These are phyloP conservation scores for Eira barbara DNA, from an alignment of 2,113 vertebrate genomes.

Conservation along the genomic window DNA sequence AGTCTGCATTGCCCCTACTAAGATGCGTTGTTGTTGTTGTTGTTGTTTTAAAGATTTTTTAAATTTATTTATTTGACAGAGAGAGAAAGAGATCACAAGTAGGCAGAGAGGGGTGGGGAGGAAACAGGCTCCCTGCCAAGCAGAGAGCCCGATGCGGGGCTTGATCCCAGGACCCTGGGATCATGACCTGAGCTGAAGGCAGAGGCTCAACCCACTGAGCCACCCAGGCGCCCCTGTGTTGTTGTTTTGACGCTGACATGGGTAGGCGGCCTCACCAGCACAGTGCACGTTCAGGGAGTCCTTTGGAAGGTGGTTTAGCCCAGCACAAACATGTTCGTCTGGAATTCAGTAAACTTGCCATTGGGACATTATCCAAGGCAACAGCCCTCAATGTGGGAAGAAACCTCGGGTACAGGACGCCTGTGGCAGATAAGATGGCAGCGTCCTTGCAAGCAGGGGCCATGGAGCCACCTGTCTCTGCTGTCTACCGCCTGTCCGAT, in stretches of 20 bases:
- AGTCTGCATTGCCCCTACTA: not conserved
- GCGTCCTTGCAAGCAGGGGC: too few relatives aligned
- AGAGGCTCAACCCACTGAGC: too few relatives aligned
- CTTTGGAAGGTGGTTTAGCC: not conserved
- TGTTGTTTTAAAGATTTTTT: too few relatives aligned
- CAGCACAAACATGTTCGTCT: rapidly evolving
- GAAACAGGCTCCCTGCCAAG: too few relatives aligned
- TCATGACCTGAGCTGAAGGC: too few relatives aligned
- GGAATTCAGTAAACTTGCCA: not conserved
- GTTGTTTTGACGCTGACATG: not conserved
- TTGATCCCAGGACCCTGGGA: too few relatives aligned
- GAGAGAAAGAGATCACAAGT: too few relatives aligned
- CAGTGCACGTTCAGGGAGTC: too few relatives aligned
- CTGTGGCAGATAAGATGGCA: rapidly evolving
- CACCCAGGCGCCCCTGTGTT: too few relatives aligned
- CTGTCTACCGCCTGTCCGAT: not conserved
- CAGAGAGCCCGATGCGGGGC: too few relatives aligned
- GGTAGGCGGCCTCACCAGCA: not conserved
- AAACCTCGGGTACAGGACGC: not conserved
- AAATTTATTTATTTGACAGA: too few relatives aligned
- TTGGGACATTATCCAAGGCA: rapidly evolving
- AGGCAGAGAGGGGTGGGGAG: too few relatives aligned
- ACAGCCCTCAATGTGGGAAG: not conserved
- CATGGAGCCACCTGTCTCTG: rapidly evolving
- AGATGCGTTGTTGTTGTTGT: not conserved